Evolutionary conservation across 2,113 vertebrate species (phyloP).

Genomic region (Osmerus mordax): DNA sequence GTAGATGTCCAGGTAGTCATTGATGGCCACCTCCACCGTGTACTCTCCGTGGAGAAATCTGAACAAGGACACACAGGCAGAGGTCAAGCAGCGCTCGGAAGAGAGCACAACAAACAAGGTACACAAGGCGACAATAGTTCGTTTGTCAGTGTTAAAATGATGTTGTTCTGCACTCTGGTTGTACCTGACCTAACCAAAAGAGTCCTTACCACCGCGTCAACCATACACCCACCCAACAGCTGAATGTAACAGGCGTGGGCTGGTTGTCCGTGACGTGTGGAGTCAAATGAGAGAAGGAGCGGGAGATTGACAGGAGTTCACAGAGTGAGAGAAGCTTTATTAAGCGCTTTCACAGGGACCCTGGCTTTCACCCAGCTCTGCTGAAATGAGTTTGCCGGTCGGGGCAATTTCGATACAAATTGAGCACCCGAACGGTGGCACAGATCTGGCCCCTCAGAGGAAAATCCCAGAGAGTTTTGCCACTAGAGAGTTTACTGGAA

Average conservation of each 20-base stretch:
- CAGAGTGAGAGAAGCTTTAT: slow-evolving; percentile 44
- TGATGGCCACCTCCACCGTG: slow-evolving; percentile 93
- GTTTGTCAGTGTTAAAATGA: too few species aligned
- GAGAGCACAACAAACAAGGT: too few species aligned
- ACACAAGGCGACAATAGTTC: too few species aligned
- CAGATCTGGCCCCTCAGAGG: slow-evolving; percentile 9
- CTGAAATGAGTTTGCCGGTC: slow-evolving; percentile 48
- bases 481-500: slow-evolving; percentile 10
- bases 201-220: too few species aligned
- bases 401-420: slow-evolving; percentile 54
- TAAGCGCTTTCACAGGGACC: slow-evolving; percentile 42
- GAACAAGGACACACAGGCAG: neutral
- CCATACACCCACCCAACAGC: too few species aligned
- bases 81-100: too few species aligned
- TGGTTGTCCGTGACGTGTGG: too few species aligned
- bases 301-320: slow-evolving; percentile 45
- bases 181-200: too few species aligned
- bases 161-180: too few species aligned
- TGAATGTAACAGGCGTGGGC: too few species aligned
- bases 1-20: slow-evolving; percentile 97
- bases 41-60: slow-evolving; percentile 89
- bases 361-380: slow-evolving; percentile 32
- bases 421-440: slow-evolving; percentile 37
- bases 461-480: slow-evolving; percentile 12
- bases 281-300: slow-evolving; percentile 8